Conservation (phyloP, 2,797 vertebrate genomes). For the Oceanodroma leucorhoa region DNA sequence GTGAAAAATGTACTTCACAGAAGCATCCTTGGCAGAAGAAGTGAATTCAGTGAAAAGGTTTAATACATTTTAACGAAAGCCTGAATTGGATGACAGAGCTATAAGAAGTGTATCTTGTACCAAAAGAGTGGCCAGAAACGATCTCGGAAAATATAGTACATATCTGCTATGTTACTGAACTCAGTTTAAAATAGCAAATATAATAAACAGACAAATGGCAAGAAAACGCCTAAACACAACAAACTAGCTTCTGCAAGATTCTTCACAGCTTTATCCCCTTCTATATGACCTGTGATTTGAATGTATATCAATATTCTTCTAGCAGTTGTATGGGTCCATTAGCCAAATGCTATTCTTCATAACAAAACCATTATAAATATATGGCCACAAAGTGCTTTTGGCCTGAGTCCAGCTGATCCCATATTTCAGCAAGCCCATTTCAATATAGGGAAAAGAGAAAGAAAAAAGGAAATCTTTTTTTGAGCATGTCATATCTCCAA, state of each 20-base stretch:
- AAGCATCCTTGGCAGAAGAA: conserved; percentile 51
- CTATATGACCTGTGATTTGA: not conserved
- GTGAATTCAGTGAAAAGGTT: conserved; percentile 26
- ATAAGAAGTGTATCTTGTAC: conserved; percentile 19
- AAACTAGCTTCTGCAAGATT: conserved; percentile 2
- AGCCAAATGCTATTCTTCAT: conserved; percentile 62
- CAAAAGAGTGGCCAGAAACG: conserved; percentile 10
- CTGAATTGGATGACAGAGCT: conserved; percentile 13
- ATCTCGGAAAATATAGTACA: not conserved
- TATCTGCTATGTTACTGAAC: not conserved
- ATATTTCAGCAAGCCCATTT: conserved; percentile 32
- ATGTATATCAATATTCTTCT: conserved; percentile 46
- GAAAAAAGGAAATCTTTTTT: not conserved
- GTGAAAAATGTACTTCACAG: conserved; percentile 58
- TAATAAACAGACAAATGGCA: conserved; percentile 20
- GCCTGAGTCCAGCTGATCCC: not conserved
- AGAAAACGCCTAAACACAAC: conserved; percentile 17
- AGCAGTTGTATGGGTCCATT: conserved; percentile 49
- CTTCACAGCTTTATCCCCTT: not conserved
- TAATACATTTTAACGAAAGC: conserved; percentile 43
- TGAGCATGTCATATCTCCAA: not conserved
- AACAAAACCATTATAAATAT: conserved; percentile 57
- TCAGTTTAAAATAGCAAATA: conserved; percentile 1
- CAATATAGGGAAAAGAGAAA: not conserved
- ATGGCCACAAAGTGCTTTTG: conserved; percentile 56